Evolutionary conservation across 2,113 vertebrate species (phyloP).

Genomic region (Mellivora capensis): DNA sequence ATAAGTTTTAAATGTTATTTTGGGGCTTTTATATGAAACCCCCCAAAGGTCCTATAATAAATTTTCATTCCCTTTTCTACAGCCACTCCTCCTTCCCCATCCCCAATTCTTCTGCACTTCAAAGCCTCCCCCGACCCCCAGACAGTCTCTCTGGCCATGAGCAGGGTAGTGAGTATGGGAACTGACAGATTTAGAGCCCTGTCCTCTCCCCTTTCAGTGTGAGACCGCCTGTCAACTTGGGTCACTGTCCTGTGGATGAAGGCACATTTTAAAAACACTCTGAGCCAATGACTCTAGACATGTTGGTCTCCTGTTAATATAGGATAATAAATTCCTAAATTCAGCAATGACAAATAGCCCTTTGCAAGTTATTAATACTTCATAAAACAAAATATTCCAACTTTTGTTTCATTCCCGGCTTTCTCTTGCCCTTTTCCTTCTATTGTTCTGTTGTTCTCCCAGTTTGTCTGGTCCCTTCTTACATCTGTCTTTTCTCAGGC

Average conservation of each 20-base stretch:
- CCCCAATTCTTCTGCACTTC: conserved; percentile 41
- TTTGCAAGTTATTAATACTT: conserved; percentile 66
- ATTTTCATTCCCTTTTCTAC: conserved; percentile 35
- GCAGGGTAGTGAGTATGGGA: neutral
- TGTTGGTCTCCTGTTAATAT: conserved; percentile 59
- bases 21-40: conserved; percentile 59
- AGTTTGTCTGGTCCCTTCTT: conserved; percentile 1
- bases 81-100: neutral
- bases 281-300: conserved; percentile 47
- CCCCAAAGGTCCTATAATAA: conserved; percentile 56
- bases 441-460: neutral
- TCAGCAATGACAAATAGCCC: conserved; percentile 66
- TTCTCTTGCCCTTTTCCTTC: neutral
- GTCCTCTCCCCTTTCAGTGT: neutral
- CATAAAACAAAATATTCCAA: conserved; percentile 54
- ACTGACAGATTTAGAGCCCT: neutral
- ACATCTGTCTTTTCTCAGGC: conserved; percentile 37
- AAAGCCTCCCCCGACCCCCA: conserved; percentile 3
- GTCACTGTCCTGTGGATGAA: conserved; percentile 48
- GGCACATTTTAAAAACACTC: conserved; percentile 54
- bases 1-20: conserved; percentile 60
- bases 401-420: conserved; percentile 15
- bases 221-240: conserved; percentile 10
- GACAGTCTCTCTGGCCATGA: neutral
- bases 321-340: conserved; percentile 64